phyloP scores from a whole-genome alignment of 2,888 invertebrate species.

The Troilus luridus region DNA sequence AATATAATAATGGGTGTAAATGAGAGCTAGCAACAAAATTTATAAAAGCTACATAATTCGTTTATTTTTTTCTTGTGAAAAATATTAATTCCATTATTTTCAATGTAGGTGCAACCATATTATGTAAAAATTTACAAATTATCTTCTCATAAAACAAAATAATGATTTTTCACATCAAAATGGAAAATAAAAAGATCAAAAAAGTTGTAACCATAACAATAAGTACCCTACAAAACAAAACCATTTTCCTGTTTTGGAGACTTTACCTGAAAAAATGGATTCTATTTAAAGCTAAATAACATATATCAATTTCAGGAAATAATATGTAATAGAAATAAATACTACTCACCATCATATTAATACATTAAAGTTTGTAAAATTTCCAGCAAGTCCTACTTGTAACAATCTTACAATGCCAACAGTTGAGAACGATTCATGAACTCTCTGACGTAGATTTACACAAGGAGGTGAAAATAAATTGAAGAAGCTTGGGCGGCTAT shows the following conservation, averaged over 20 bases:
- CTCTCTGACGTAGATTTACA: no score
- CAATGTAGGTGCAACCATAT: not conserved
- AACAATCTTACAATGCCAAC: not conserved
- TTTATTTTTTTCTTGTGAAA: no score
- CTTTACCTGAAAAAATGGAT: not conserved
- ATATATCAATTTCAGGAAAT: not conserved
- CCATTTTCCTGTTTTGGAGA: not conserved
- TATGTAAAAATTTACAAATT: not conserved
- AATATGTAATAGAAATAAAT: not conserved
- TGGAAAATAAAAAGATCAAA: not conserved
- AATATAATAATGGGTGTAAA: no score
- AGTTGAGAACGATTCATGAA: not conserved
- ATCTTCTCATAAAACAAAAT: not conserved
- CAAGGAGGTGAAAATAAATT: no score
- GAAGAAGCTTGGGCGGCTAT: no score
- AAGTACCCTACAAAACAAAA: not conserved
- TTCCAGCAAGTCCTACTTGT: not conserved
- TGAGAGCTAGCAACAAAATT: no score
- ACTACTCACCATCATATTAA: not conserved
- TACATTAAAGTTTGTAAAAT: not conserved
- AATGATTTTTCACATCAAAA: not conserved
- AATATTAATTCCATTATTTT: not conserved
- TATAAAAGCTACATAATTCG: no score
- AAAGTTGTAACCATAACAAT: not conserved
- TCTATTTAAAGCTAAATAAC: not conserved